Evolutionary conservation across 2,113 vertebrate species (phyloP).

Genomic region (Raja brachyura): DNA sequence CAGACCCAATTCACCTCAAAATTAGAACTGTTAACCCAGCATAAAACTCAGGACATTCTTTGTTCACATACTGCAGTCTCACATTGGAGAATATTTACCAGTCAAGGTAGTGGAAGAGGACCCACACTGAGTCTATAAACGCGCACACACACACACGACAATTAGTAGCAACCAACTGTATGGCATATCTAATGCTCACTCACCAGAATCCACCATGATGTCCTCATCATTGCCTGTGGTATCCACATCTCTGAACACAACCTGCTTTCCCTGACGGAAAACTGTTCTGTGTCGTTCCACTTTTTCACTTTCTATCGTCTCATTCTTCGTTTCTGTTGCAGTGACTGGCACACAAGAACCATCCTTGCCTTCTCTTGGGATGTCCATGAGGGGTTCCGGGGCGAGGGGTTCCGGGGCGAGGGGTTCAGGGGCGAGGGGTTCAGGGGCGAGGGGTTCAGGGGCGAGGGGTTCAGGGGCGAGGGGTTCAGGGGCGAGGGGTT

Average conservation of each 20-base stretch:
- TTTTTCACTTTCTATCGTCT: slow-evolving; percentile 63
- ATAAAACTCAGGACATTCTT: neutral
- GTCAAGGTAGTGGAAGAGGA: neutral
- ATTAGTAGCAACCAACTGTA: neutral
- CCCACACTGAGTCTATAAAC: neutral
- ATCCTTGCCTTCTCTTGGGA: slow-evolving; percentile 47
- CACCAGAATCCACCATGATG: slow-evolving; percentile 97
- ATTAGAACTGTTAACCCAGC: neutral
- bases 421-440: slow-evolving; percentile 2
- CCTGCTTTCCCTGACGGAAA: slow-evolving; percentile 93
- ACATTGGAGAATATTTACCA: neutral
- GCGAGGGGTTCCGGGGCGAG: slow-evolving; percentile 46
- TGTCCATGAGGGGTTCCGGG: slow-evolving; percentile 52
- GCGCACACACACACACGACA: neutral
- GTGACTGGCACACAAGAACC: slow-evolving; percentile 42
- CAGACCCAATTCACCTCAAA: neutral
- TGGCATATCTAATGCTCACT: slow-evolving; percentile 30
- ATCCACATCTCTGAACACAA: slow-evolving; percentile 91
- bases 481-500: too few relatives aligned
- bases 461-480: too few relatives aligned
- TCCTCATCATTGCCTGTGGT: slow-evolving; percentile 88
- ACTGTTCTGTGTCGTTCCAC: slow-evolving; percentile 60
- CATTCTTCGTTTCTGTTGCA: slow-evolving; percentile 43
- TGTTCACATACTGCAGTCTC: neutral
- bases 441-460: too few relatives aligned